Base-by-base conservation (phyloP, 2,797 vertebrate species). In the Ceyx erithaca region DNA sequence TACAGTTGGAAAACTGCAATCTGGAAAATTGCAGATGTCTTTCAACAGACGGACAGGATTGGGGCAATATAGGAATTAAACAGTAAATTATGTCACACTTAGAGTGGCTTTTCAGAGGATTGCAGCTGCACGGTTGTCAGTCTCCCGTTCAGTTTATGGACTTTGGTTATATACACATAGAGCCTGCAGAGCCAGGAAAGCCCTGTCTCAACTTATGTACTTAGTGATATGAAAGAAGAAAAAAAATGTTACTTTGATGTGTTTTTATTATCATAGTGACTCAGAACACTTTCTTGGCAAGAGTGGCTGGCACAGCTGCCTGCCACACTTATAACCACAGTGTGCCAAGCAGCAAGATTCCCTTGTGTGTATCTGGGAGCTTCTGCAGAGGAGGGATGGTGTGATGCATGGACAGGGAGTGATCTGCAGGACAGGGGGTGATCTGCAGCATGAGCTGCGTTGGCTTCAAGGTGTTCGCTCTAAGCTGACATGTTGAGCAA, bases 221-320 rank as follows among this genome's bases (percentile, higher is more conserved):
- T 80, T 66, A 69, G 22, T 79, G 41, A 63, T 69, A 78, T 6
- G 59, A 78, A 62, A 62, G 55, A 52, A 85, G 19, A 45, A 82
- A 9, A 54, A 54, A 41, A 19, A 15, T 85, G 54, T 85, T 88
- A 13, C 62, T 92, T 67, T 69, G 45, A 59, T 76, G 63, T 4
- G 2, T 87, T 91, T 94, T 79, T 89, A 79, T 87, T 83, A 63
- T 49, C 37, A 6, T 28, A 80, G 23, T 89, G 73, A 79, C 82
- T 90, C 73, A 79, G 69, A 87, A 75, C 76, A 80, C 64, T 89
- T 89, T 52, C 51, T 92, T 95, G 87, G 92, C 89, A 83, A 41
- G 80, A 63, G 37, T 49, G 41, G 40, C n/a, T 87, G 89, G 92
- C 82, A 79, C 70, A 76, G 79, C 87, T 81, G 73, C 63, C 48